These are phyloP conservation scores for Asobara japonica DNA, from an alignment of 1,140 invertebrate genomes.

Conservation along the genomic window DNA sequence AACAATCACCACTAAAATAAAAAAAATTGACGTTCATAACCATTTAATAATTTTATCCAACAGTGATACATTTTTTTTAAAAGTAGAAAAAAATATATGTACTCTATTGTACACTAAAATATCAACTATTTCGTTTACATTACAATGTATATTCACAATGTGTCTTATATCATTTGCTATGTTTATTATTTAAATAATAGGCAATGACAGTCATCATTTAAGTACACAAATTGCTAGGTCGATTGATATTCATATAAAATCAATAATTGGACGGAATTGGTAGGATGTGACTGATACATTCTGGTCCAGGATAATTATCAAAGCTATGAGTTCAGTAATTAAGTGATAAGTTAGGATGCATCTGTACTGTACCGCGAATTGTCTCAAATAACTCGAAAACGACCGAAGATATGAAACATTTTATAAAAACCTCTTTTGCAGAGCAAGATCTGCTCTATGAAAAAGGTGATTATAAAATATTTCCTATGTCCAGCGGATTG, in stretches of 20 bases:
- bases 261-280: slow-evolving; percentile 30
- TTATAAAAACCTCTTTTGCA: no score
- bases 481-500: no score
- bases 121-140: background rate
- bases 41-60: slow-evolving; percentile 39
- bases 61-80: slow-evolving; percentile 20
- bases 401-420: no score
- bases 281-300: no score
- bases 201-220: background rate
- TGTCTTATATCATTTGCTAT: slow-evolving; percentile 4
- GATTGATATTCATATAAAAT: background rate
- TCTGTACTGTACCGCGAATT: no score
- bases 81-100: slow-evolving; percentile 14
- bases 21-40: slow-evolving; percentile 28
- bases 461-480: no score
- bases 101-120: slow-evolving; percentile 2
- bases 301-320: no score
- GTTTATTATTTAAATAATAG: background rate
- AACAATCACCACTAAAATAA: background rate
- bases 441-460: no score
- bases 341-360: no score
- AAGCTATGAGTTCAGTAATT: no score
- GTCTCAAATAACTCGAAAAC: no score
- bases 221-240: slow-evolving; percentile 10
- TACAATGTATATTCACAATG: slow-evolving; percentile 17